Evolutionary conservation across 2,888 invertebrate species (phyloP).

Genomic region (Aporophyla nigra): DNA sequence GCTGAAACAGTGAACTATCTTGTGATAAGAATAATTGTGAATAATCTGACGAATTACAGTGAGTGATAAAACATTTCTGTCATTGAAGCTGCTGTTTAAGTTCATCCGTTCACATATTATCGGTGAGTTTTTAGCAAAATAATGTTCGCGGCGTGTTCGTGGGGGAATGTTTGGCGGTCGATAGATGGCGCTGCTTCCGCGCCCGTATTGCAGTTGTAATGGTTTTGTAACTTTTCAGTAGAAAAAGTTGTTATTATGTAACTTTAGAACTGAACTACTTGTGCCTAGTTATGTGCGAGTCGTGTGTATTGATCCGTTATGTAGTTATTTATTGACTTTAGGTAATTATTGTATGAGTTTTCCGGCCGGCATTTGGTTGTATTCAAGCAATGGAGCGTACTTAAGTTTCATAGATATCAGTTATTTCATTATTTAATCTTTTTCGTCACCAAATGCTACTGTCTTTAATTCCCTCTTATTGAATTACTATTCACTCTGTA

Average conservation of each 20-base stretch:
- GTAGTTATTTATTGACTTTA: background rate
- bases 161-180: slow-evolving; percentile 65
- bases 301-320: background rate
- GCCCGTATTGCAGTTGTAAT: slow-evolving; percentile 86
- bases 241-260: slow-evolving; percentile 74
- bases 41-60: slow-evolving; percentile 50
- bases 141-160: slow-evolving; percentile 57
- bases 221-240: slow-evolving; percentile 74
- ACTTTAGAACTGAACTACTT: slow-evolving; percentile 51
- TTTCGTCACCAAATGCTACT: background rate
- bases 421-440: background rate
- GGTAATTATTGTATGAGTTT: slow-evolving; percentile 8
- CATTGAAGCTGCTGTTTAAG: slow-evolving; percentile 31
- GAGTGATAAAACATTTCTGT: slow-evolving; percentile 53
- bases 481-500: background rate
- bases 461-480: background rate
- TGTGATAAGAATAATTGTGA: slow-evolving; percentile 51
- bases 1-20: slow-evolving; percentile 56
- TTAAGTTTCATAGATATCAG: background rate
- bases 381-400: background rate
- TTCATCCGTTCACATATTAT: slow-evolving; percentile 52
- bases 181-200: slow-evolving; percentile 83
- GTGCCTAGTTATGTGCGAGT: background rate
- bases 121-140: slow-evolving; percentile 66
- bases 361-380: slow-evolving; percentile 28